Percentiles rank a stretch among this genome's conserved stretches.
phyloP scores from a whole-genome alignment of 2,113 vertebrate species.

The Tragelaphus scriptus region DNA sequence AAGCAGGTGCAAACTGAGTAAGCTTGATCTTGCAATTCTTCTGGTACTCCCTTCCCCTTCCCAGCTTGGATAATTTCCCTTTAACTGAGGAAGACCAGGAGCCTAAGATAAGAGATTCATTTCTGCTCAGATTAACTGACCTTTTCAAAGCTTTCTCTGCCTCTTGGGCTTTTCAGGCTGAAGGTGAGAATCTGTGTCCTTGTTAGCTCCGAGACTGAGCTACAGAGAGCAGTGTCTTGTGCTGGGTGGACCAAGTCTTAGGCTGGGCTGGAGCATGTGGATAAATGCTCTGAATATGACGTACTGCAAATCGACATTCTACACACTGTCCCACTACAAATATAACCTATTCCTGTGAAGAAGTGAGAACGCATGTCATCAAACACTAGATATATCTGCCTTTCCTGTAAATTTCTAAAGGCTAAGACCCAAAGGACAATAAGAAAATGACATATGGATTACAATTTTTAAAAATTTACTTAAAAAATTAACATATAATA shows the following conservation, averaged over 20 bases:
- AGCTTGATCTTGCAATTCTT: not conserved
- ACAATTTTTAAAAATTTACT: not conserved
- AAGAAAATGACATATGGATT: not conserved
- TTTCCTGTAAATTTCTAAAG: not conserved
- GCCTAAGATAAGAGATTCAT: not conserved
- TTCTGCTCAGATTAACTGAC: not conserved
- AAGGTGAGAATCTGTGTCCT: not conserved
- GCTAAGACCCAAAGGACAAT: not conserved
- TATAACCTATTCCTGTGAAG: not conserved
- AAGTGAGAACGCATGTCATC: not conserved
- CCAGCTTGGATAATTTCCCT: not conserved
- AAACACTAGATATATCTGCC: not conserved
- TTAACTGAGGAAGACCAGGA: not conserved
- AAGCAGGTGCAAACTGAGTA: not conserved
- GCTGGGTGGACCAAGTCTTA: not conserved
- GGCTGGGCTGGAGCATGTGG: not conserved
- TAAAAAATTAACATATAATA: not conserved
- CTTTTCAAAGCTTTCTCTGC: not conserved
- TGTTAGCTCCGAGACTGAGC: not conserved
- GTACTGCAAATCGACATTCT: not conserved
- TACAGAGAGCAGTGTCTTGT: accelerated
- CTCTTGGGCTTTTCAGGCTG: not conserved
- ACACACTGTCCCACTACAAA: not conserved
- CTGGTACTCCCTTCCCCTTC: not conserved
- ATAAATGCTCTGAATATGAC: not conserved